Evolutionary conservation across 2,888 invertebrate genomes (phyloP).

Genomic region (Drosophila neoperkinsi): DNA sequence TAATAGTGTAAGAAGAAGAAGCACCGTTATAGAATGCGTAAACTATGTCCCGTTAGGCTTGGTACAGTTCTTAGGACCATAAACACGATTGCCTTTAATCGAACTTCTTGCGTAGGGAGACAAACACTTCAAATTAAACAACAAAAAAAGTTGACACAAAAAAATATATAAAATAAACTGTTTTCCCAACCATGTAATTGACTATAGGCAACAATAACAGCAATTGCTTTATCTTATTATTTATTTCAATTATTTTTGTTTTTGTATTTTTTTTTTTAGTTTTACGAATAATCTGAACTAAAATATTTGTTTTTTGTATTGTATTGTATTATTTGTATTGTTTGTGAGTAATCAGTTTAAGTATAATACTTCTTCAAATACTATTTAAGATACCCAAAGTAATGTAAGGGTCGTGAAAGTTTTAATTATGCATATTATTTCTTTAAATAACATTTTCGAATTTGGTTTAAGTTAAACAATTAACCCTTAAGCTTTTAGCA

Average conservation of each 20-base stretch:
- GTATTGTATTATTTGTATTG: background rate
- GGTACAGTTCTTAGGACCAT: too few relatives aligned
- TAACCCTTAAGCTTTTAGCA: fast-evolving
- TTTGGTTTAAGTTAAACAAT: background rate
- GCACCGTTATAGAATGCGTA: too few relatives aligned
- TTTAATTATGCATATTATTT: background rate
- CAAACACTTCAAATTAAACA: background rate
- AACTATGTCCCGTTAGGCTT: too few relatives aligned
- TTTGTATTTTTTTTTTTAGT: background rate
- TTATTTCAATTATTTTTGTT: background rate
- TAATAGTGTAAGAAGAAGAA: too few relatives aligned
- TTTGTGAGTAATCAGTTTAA: background rate
- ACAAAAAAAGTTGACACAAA: background rate
- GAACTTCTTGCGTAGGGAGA: too few relatives aligned
- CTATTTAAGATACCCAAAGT: background rate
- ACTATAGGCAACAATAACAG: background rate
- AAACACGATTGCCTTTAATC: too few relatives aligned
- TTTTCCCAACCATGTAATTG: background rate
- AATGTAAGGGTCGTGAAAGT: background rate
- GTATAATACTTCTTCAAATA: background rate
- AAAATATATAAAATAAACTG: background rate
- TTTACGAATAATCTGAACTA: background rate
- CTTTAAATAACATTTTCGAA: background rate
- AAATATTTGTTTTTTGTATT: too few relatives aligned
- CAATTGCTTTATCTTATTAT: background rate